Percentiles rank a stretch among this genome's conserved stretches.
phyloP scores from a whole-genome alignment of 2,113 vertebrate species.

The Vireo altiloquus region DNA sequence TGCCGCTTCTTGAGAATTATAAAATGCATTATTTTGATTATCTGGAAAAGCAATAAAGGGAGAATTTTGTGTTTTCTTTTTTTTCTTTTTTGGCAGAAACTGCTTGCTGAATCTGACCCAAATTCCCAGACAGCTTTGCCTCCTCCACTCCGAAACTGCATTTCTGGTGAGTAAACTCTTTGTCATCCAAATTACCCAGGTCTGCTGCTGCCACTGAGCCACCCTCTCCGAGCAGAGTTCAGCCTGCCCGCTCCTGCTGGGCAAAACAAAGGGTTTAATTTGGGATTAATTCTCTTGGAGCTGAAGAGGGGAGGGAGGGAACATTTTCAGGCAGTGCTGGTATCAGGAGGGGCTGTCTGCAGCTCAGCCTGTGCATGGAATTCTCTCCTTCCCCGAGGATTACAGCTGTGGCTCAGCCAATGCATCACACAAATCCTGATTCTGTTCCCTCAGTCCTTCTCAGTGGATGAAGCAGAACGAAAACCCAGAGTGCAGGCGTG shows the following conservation, averaged over 20 bases:
- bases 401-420: neutral
- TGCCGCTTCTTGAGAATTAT: neutral
- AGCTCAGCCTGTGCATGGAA: neutral
- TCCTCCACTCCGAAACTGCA: neutral
- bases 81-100: neutral
- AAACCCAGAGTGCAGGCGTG: neutral
- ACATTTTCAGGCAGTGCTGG: neutral
- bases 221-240: neutral
- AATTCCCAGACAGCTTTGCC: conserved; percentile 4
- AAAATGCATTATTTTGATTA: neutral
- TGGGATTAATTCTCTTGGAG: neutral
- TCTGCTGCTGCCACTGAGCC: neutral
- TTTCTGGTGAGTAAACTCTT: neutral
- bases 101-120: conserved; percentile 10
- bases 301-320: neutral
- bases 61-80: neutral
- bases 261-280: conserved; percentile 21
- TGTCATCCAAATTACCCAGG: neutral
- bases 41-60: neutral
- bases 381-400: neutral
- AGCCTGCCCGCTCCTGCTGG: neutral
- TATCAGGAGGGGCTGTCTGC: neutral
- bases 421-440: neutral
- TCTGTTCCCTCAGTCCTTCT: neutral
- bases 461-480: neutral